Conservation (phyloP, 2,113 vertebrate species). For the Cynoglossus semilaevis region DNA sequence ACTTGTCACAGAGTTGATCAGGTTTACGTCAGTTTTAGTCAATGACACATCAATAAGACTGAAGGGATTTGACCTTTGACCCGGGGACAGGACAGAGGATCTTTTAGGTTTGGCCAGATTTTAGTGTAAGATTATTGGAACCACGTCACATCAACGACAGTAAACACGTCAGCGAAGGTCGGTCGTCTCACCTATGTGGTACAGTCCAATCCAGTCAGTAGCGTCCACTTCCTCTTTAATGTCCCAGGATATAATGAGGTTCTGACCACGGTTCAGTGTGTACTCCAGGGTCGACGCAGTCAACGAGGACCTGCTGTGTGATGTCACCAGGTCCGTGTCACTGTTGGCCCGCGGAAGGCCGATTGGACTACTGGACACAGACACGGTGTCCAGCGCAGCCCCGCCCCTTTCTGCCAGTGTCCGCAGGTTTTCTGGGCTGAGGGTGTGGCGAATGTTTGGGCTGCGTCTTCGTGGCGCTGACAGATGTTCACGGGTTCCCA, state of each 20-base stretch:
- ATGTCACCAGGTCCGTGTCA: conserved; percentile 94
- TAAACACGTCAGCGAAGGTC: no score
- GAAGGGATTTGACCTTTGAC: no score
- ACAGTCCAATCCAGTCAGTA: conserved; percentile 98
- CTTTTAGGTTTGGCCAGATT: no score
- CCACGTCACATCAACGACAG: no score
- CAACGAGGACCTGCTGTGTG: conserved; percentile 91
- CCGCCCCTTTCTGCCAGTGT: conserved; percentile 84
- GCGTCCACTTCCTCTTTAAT: conserved; percentile 99
- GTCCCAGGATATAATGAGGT: conserved; percentile 97
- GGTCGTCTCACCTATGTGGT: conserved; percentile 89
- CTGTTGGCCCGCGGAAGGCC: conserved; percentile 91
- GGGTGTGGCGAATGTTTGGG: conserved; percentile 89
- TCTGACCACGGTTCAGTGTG: conserved; percentile 88
- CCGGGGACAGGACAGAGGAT: no score
- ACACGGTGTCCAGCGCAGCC: conserved; percentile 66
- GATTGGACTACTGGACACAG: conserved; percentile 58
- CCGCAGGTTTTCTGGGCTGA: conserved; percentile 95
- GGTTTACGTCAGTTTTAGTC: no score
- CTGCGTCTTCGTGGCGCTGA: conserved; percentile 87
- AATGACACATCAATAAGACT: no score
- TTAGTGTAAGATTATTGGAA: no score
- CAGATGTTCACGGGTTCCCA: conserved; percentile 86
- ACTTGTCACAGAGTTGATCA: no score
- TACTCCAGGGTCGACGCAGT: conserved; percentile 94